Conservation (phyloP, 2,888 invertebrate species). For the Drosophila nr. perissopoda region DNA sequence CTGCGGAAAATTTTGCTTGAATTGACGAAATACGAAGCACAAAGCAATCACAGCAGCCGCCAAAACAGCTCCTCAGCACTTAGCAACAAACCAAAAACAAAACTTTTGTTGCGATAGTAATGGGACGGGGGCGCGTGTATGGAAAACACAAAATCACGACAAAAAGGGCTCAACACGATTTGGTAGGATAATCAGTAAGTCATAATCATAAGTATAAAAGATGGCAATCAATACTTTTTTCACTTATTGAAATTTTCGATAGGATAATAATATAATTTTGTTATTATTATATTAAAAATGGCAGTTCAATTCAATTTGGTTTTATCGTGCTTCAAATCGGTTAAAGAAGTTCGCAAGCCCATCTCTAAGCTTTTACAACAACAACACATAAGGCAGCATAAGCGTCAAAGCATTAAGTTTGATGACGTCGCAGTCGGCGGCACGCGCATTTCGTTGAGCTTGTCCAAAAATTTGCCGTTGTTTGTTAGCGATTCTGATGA, state of each 20-base stretch:
- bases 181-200: not conserved
- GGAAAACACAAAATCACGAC: not conserved
- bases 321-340: not conserved
- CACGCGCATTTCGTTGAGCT: conserved; percentile 54
- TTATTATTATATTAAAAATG: not conserved
- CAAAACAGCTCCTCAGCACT: conserved; percentile 44
- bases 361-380: not conserved
- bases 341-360: not conserved
- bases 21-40: conserved; percentile 57
- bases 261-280: not conserved
- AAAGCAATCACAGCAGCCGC: conserved; percentile 56
- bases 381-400: conserved; percentile 20
- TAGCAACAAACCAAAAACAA: conserved; percentile 62
- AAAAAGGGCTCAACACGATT: not conserved
- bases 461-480: conserved; percentile 9
- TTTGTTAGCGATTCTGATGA: conserved; percentile 38
- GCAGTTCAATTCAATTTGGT: not conserved
- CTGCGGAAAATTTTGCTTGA: conserved; percentile 63
- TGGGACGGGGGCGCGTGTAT: not conserved
- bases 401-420: conserved; percentile 7
- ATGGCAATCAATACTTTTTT: not conserved
- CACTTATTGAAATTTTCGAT: not conserved
- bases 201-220: not conserved
- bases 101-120: not conserved
- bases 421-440: conserved; percentile 61